Conservation (phyloP, 1,140 invertebrate genomes). For the Pemphigus obesinymphae region DNA sequence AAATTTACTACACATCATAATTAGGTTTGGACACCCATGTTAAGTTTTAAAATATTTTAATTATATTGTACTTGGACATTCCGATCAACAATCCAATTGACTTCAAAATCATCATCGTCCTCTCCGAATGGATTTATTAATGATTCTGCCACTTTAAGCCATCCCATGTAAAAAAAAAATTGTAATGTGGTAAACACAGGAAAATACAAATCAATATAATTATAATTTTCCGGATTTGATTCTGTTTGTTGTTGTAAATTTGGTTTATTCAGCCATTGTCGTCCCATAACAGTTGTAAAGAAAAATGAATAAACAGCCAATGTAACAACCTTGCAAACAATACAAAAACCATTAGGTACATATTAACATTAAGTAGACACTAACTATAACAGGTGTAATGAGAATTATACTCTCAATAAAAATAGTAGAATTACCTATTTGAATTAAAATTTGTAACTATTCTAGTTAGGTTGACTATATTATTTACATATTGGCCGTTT, state of each 20-base stretch:
- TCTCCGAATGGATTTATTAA: constrained; percentile 86
- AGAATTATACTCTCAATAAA: too few relatives aligned
- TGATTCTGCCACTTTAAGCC: constrained; percentile 82
- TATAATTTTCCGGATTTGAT: constrained; percentile 46
- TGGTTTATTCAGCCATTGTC: constrained; percentile 65
- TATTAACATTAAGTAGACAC: too few relatives aligned
- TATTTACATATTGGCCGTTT: too few relatives aligned
- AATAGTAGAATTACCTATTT: too few relatives aligned
- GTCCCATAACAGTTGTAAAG: constrained; percentile 70
- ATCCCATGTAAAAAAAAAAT: constrained; percentile 88
- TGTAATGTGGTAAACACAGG: constrained; percentile 81
- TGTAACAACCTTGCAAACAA: constrained; percentile 70
- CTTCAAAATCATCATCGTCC: constrained; percentile 81
- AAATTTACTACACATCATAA: too few relatives aligned
- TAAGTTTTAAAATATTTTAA: not conserved
- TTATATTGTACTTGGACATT: constrained; percentile 65
- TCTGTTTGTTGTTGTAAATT: constrained; percentile 49
- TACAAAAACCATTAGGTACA: too few relatives aligned
- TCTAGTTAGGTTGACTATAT: too few relatives aligned
- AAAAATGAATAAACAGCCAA: constrained; percentile 89
- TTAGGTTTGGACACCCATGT: too few relatives aligned
- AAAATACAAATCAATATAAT: constrained; percentile 71
- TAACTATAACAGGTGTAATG: too few relatives aligned
- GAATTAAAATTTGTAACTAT: too few relatives aligned
- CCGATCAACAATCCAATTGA: constrained; percentile 84